Percentiles rank a stretch among this genome's conserved stretches.
phyloP scores from a whole-genome alignment of 2,113 vertebrate species.

The Smithornis capensis region DNA sequence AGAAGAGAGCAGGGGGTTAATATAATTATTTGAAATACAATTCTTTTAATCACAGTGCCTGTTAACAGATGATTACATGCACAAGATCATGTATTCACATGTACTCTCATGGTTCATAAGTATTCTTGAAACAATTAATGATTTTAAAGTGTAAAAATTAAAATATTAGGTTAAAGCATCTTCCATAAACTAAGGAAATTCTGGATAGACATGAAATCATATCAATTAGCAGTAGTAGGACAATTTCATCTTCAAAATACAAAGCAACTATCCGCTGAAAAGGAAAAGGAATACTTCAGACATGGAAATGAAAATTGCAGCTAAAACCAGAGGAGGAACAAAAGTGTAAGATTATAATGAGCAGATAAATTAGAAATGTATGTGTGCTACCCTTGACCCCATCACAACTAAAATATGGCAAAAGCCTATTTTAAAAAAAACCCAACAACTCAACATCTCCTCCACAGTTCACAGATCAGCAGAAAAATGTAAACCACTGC shows the following conservation, averaged over 20 bases:
- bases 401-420: not conserved
- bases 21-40: not conserved
- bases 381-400: not conserved
- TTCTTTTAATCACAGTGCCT: not conserved
- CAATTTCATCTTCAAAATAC: not conserved
- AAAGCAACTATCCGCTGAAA: not conserved
- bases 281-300: not conserved
- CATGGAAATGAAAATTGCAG: not conserved
- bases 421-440: not conserved
- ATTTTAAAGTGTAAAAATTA: not conserved
- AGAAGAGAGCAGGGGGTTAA: no score
- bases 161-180: not conserved
- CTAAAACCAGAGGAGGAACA: not conserved
- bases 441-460: not conserved
- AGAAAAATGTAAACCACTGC: not conserved
- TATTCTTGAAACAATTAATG: not conserved
- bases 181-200: not conserved
- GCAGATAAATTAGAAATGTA: not conserved
- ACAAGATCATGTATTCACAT: not conserved
- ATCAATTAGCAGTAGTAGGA: not conserved
- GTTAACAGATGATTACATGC: not conserved
- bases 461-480: not conserved
- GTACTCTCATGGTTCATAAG: not conserved
- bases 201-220: not conserved
- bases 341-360: not conserved